Evolutionary conservation across 2,888 invertebrate species (phyloP), one percentile per base, ranked within the genome.

Genomic region (Schizotus pectinicornis): DNA sequence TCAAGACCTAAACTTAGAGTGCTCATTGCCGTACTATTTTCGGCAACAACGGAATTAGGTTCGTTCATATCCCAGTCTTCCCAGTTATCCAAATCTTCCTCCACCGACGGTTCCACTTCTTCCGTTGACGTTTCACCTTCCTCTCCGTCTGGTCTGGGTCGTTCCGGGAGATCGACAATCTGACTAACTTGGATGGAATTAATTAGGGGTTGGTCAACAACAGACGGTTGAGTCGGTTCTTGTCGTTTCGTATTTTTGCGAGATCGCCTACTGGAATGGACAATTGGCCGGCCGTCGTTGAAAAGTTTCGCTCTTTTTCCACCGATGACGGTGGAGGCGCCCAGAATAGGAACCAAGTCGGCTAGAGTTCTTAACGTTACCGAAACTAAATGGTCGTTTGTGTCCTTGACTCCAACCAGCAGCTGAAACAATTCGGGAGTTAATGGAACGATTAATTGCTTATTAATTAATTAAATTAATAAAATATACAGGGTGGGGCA

Each of bases 321-420:
- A 2, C 94, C 94, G 39, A 96, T 89, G 0, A 96, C 94, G 12
- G 88, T 84, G n/a, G 88, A 84, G 8, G 94, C 90, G 8, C 96
- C 95, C 48, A 94, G 81, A 62, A 95, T 85, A 1, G 93, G 91
- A 14, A 96, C 91, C 55, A 96, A 80, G 71, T 92, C 90, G 55
- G 95, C 93, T 56, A 96, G 79, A 49, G 91, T 90, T 54, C 87
- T 85, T 45, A 96, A 81, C 7, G 95, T 95, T 56, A 88, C 87
- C 22, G 90, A 86, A 0, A 95, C 95, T 59, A 96, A 80, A 51
- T 84, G 83, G 76, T 95, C 93, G 78, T 93, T 91, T 1, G 87
- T 88, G 74, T 96, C 95, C 77, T 92, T 91, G 66, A 96, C 89
- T 2, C 95, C 95, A 33, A 94, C 84, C 35, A 95, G 82, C 48